Conservation (phyloP, 2,888 invertebrate genomes). For the Platycnemis pennipes region DNA sequence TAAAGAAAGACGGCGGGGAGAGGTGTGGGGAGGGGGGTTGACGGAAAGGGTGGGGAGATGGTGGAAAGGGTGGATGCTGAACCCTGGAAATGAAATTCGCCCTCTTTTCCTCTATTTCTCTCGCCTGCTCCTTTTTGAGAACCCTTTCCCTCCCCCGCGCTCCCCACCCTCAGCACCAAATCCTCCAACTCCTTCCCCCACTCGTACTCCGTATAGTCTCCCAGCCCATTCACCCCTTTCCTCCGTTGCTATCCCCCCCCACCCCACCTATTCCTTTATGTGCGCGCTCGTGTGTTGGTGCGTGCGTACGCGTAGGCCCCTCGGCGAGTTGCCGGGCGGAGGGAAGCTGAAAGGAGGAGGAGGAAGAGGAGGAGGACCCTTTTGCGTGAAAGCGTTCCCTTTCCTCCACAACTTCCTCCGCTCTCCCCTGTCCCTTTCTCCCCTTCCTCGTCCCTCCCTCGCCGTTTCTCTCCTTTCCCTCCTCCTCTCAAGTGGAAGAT, state of each 20-base stretch:
- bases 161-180: neutral
- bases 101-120: conserved; percentile 57
- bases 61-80: conserved; percentile 21
- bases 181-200: neutral
- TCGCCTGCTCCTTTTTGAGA: conserved; percentile 9
- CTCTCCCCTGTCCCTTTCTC: neutral
- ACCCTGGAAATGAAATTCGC: conserved; percentile 66
- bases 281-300: neutral
- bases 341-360: neutral
- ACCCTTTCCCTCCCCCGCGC: neutral
- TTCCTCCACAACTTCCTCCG: neutral
- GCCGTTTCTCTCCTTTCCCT: neutral
- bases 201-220: neutral
- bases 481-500: conserved; percentile 25
- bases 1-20: neutral
- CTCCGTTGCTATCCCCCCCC: neutral
- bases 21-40: neutral
- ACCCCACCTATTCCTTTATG: neutral
- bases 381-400: neutral
- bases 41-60: neutral
- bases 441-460: neutral
- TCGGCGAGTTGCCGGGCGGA: neutral
- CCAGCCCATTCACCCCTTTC: neutral
- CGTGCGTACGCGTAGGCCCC: neutral
- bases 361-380: neutral